Conservation (phyloP, 2,888 invertebrate genomes). For the Campoletis raptor region DNA sequence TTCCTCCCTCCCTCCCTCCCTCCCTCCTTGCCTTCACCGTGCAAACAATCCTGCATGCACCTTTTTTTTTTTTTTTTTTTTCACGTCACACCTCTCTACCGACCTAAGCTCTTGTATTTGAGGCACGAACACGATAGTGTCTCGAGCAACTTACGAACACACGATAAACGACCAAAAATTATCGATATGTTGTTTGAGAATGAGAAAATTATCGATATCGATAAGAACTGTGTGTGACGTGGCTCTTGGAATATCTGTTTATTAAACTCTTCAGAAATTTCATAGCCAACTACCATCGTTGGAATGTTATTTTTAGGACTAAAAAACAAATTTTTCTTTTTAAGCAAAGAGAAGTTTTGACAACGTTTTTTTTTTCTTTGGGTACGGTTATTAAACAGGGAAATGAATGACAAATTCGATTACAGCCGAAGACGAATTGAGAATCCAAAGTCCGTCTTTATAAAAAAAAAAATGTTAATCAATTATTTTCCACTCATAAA, state of each 20-base stretch:
- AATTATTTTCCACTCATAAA: no score
- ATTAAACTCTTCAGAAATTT: constrained; percentile 25
- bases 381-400: no score
- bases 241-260: constrained; percentile 34
- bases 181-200: constrained; percentile 67
- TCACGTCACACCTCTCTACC: constrained; percentile 49
- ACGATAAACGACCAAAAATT: constrained; percentile 65
- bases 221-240: constrained; percentile 39
- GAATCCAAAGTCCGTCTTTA: no score
- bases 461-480: no score
- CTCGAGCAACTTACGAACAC: background rate
- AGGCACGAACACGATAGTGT: constrained; percentile 67
- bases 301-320: background rate
- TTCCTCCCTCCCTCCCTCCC: constrained; percentile 65
- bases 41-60: constrained; percentile 77
- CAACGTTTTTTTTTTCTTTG: background rate
- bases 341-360: background rate
- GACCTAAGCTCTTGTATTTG: constrained; percentile 55
- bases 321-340: background rate
- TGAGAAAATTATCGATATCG: constrained; percentile 66
- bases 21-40: constrained; percentile 68
- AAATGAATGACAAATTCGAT: background rate
- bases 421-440: no score
- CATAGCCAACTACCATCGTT: background rate
- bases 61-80: constrained; percentile 71